A percentile compares a stretch with the other conserved stretches of the same genome.
These are phyloP conservation scores for Polypedilum pembai DNA, from an alignment of 1,140 invertebrate genomes.

Conservation along the genomic window DNA sequence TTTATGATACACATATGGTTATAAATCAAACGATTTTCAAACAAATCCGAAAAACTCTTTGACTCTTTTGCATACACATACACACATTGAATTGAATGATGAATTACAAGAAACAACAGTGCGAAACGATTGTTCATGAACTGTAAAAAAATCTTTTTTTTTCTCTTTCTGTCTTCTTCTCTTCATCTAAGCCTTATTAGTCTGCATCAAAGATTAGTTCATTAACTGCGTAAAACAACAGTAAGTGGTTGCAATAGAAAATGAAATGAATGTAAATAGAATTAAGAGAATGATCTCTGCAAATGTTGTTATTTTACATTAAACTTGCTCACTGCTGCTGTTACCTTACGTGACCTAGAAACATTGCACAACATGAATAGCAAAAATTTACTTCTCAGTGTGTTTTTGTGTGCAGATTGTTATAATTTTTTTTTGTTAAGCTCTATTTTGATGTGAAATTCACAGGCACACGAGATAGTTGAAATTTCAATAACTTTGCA, in stretches of 20 bases:
- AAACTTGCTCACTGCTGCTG: background rate
- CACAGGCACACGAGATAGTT: background rate
- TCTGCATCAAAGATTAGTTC: background rate
- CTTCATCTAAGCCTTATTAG: background rate
- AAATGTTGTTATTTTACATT: background rate
- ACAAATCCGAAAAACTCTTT: background rate
- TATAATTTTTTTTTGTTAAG: background rate
- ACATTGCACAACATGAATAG: background rate
- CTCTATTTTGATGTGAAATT: background rate
- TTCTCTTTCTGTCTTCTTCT: background rate
- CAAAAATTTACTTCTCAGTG: no score
- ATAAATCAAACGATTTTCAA: background rate
- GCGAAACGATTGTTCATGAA: background rate
- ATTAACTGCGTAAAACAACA: background rate
- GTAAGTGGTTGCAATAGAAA: background rate
- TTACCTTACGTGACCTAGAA: background rate
- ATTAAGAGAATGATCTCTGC: background rate
- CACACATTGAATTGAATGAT: background rate
- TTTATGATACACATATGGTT: background rate
- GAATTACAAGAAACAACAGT: background rate
- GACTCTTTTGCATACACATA: background rate
- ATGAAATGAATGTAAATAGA: no score
- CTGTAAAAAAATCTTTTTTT: background rate
- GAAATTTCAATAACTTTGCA: no score
- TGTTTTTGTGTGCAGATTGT: background rate